Evolutionary conservation across 1,140 invertebrate genomes (phyloP).

Genomic region (Psix sp.): DNA sequence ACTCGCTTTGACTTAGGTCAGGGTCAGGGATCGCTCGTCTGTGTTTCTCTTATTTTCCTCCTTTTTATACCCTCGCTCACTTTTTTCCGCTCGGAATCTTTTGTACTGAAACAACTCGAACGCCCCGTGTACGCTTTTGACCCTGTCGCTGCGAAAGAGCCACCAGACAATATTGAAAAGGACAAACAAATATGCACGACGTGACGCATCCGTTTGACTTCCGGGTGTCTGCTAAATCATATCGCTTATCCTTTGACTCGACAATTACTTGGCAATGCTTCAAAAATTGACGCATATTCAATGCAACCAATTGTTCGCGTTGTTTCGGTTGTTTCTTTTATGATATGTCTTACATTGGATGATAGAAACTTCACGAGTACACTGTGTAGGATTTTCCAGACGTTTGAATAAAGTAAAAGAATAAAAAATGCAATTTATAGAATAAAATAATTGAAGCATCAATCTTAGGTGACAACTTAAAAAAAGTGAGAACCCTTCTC

Average conservation of each 20-base stretch:
- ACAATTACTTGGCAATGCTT: background rate
- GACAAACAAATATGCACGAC: background rate
- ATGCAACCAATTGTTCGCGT: background rate
- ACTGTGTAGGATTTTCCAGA: no score
- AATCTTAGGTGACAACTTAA: no score
- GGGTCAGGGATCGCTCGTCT: conserved; percentile 45
- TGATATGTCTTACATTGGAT: no score
- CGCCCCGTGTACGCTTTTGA: conserved; percentile 13
- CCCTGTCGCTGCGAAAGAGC: conserved; percentile 5
- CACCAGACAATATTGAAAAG: no score
- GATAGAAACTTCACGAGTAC: no score
- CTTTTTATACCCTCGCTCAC: background rate
- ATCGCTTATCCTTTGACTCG: background rate
- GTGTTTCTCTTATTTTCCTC: conserved; percentile 26
- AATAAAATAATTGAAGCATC: no score
- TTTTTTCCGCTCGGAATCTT: conserved; percentile 6
- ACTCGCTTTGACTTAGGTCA: conserved; percentile 52
- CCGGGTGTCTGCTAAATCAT: conserved; percentile 6
- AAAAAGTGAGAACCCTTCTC: no score
- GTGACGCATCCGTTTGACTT: conserved; percentile 12
- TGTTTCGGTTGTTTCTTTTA: background rate
- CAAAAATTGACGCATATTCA: background rate
- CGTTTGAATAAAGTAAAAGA: no score
- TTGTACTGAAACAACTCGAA: conserved; percentile 1
- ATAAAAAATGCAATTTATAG: no score